These are phyloP conservation scores for Falco biarmicus DNA, from an alignment of 2,797 vertebrate species.

Conservation along the genomic window DNA sequence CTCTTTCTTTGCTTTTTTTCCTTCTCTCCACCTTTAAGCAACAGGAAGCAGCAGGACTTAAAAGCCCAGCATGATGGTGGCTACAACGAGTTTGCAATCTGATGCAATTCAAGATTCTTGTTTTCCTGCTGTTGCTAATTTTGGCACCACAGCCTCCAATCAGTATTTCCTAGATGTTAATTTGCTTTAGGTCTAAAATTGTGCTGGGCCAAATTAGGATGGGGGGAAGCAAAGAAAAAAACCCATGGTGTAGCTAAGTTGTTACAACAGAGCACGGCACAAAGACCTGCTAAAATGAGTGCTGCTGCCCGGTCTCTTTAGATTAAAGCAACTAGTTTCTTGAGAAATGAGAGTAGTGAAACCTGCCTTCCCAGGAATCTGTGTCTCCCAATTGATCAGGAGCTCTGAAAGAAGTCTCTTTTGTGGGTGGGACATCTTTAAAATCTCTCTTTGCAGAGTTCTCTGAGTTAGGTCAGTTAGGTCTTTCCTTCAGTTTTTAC, in stretches of 20 bases:
- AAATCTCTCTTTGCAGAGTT: background rate
- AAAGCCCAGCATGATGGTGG: slow-evolving; percentile 59
- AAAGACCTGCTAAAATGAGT: background rate
- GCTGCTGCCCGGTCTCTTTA: background rate
- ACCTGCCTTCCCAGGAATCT: background rate
- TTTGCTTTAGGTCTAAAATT: slow-evolving; percentile 34
- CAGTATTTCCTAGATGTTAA: slow-evolving; percentile 51
- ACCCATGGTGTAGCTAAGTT: background rate
- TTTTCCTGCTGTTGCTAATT: slow-evolving; percentile 70
- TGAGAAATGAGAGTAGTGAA: background rate
- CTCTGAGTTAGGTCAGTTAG: background rate
- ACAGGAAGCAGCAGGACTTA: slow-evolving; percentile 41
- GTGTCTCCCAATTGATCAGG: background rate
- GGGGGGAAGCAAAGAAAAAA: background rate
- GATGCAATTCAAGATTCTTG: slow-evolving; percentile 53
- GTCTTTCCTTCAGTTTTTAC: background rate
- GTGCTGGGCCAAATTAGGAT: background rate
- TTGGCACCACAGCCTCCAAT: slow-evolving; percentile 45
- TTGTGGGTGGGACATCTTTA: background rate
- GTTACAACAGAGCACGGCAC: background rate
- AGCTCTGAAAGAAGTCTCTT: background rate
- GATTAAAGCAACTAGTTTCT: background rate
- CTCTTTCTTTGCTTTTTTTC: background rate
- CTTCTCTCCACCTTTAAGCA: slow-evolving; percentile 1
- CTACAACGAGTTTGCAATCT: slow-evolving; percentile 63